Conservation (phyloP, 2,113 vertebrate genomes). For the Pandion haliaetus region DNA sequence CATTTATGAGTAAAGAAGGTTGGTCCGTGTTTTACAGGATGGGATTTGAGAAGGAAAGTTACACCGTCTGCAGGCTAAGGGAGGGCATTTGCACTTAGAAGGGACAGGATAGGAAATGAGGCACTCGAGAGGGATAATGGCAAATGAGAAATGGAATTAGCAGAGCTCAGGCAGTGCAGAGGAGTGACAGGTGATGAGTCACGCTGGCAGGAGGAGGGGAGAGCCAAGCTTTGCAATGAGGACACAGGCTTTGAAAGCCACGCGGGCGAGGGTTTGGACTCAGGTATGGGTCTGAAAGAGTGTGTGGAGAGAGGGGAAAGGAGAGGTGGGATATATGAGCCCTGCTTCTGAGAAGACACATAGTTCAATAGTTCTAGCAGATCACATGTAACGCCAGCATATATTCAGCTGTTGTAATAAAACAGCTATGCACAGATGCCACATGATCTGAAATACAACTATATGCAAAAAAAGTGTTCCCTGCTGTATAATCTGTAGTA, state of each 20-base stretch:
- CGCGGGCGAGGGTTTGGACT: not conserved
- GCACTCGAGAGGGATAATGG: not conserved
- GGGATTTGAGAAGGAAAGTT: not conserved
- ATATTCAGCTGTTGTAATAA: not conserved
- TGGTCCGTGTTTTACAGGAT: not conserved
- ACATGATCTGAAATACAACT: not conserved
- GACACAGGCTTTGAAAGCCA: not conserved
- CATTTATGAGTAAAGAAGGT: not conserved
- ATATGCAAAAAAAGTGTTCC: not conserved
- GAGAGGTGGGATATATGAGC: not conserved
- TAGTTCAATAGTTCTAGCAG: not conserved
- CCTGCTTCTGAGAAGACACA: not conserved
- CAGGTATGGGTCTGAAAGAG: not conserved
- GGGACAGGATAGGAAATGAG: not conserved
- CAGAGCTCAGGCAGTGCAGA: not conserved
- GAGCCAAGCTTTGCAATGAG: not conserved
- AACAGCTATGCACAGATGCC: rapidly evolving
- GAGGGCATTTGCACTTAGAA: not conserved
- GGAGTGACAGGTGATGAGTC: conserved; percentile 11
- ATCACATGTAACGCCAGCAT: not conserved
- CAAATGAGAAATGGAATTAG: conserved; percentile 19
- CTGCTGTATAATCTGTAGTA: not conserved
- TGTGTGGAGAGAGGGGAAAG: not conserved
- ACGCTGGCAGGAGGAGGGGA: not conserved
- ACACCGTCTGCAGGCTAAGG: not conserved